A percentile compares a stretch with the other conserved stretches of the same genome.
Evolutionary conservation across 2,797 vertebrate species (phyloP).

Genomic region (Kryptolebias ocellatus): DNA sequence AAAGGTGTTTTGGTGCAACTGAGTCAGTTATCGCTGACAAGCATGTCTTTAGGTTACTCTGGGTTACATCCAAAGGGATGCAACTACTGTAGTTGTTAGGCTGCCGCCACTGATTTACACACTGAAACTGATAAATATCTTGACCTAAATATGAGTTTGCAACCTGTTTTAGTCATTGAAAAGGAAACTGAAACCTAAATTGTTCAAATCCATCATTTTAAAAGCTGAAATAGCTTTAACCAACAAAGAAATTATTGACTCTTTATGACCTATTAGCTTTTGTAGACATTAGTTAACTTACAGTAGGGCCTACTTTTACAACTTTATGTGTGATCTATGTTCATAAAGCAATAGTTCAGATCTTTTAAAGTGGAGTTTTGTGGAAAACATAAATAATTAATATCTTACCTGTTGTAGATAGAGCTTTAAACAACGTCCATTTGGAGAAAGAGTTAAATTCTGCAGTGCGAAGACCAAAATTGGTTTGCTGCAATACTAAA

Average conservation of each 20-base stretch:
- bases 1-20: conserved; percentile 17
- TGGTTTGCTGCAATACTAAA: no score
- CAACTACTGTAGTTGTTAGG: conserved; percentile 1
- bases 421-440: no score
- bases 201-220: background rate
- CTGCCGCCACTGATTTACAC: background rate
- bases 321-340: no score
- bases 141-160: background rate
- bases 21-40: conserved; percentile 2
- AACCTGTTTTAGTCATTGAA: background rate
- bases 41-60: conserved; percentile 3
- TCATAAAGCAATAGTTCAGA: no score
- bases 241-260: background rate
- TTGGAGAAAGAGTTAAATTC: no score
- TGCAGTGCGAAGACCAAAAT: no score
- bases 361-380: background rate
- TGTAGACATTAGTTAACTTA: background rate
- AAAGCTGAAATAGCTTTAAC: background rate
- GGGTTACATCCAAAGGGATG: no score
- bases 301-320: no score
- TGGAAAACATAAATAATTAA: background rate
- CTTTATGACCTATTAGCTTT: background rate
- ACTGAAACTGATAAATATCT: background rate
- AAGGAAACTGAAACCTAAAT: background rate
- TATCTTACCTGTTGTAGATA: background rate